These are phyloP conservation scores for Forficula auricularia DNA, from an alignment of 1,140 invertebrate genomes.

Conservation along the genomic window DNA sequence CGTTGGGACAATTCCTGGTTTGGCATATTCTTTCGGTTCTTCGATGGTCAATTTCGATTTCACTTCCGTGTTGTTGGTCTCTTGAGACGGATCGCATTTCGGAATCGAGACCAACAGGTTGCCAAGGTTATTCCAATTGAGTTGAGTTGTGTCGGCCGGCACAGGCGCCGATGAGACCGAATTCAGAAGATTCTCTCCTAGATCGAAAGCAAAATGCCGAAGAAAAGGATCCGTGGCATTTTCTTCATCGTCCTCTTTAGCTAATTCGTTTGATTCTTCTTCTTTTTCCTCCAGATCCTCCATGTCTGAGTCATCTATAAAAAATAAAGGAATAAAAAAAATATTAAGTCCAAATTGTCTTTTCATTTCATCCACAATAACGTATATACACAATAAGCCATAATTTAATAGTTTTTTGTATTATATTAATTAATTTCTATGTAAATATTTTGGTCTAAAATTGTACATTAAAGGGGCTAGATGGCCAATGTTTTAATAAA, in stretches of 20 bases:
- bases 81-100: slow-evolving; percentile 22
- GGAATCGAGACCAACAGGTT: slow-evolving; percentile 39
- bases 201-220: slow-evolving; percentile 41
- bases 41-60: slow-evolving; percentile 28
- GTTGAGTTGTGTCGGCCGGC: slow-evolving; percentile 21
- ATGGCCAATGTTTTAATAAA: no score
- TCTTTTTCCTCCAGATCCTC: no score
- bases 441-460: no score
- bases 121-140: slow-evolving; percentile 39
- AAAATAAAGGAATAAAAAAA: no score
- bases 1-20: slow-evolving; percentile 30
- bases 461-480: no score
- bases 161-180: slow-evolving; percentile 29
- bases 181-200: slow-evolving; percentile 36
- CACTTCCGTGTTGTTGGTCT: slow-evolving; percentile 17
- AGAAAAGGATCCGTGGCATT: slow-evolving; percentile 40
- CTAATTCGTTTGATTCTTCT: no score
- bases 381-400: no score
- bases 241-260: slow-evolving; percentile 26
- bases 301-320: no score
- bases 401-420: no score
- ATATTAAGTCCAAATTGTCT: no score
- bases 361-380: no score
- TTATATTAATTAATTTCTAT: no score
- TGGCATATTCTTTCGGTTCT: slow-evolving; percentile 36